Conservation (phyloP, 2,113 vertebrate genomes). For the Megatriorchis doriae region DNA sequence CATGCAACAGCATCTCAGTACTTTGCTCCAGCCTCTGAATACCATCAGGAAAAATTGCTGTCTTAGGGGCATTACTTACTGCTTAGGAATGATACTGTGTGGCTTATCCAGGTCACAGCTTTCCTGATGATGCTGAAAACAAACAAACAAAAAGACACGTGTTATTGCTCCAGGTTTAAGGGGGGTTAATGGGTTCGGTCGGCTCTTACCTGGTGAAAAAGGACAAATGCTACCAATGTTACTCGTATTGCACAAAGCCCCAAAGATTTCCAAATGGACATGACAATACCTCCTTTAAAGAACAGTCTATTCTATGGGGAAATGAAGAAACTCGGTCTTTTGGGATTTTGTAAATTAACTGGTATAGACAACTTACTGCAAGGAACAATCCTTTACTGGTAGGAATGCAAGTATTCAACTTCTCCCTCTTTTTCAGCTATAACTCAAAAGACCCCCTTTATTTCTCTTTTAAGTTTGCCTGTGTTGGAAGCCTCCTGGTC, state of each 20-base stretch:
- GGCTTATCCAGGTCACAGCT: not conserved
- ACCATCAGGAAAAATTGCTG: not conserved
- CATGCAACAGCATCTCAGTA: not conserved
- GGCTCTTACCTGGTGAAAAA: not conserved
- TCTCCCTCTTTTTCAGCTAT: not conserved
- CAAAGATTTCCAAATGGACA: not conserved
- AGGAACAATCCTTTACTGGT: not conserved
- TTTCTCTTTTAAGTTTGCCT: not conserved
- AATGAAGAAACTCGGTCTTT: not conserved
- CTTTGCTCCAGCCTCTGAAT: not conserved
- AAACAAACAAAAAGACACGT: not conserved
- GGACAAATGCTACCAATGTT: not conserved
- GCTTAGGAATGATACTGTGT: not conserved
- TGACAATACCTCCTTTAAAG: not conserved
- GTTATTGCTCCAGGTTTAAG: not conserved
- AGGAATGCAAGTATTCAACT: not conserved
- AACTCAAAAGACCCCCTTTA: rapidly evolving
- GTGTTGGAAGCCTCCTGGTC: not conserved
- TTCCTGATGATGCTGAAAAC: not conserved
- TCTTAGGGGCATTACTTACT: not conserved
- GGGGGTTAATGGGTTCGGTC: not conserved
- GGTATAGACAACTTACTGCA: not conserved
- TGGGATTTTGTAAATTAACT: not conserved
- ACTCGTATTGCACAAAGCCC: not conserved
- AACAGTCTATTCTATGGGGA: not conserved